These are phyloP conservation scores for Dromas ardeola DNA, from an alignment of 2,113 vertebrate species.

Conservation along the genomic window DNA sequence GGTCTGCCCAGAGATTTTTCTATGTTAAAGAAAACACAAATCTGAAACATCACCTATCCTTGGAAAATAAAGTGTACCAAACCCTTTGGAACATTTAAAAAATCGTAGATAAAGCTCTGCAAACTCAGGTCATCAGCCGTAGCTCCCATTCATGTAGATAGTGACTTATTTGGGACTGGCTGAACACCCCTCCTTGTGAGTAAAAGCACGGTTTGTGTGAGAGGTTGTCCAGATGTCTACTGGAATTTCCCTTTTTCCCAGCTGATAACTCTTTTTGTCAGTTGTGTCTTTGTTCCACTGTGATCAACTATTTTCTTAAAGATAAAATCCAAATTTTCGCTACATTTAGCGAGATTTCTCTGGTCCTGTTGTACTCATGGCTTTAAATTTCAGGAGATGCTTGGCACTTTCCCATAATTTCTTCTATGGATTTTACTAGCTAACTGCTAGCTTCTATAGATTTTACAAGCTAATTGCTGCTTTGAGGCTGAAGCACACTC, in stretches of 20 bases:
- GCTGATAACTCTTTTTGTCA: not conserved
- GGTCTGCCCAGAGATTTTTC: not conserved
- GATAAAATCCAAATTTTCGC: not conserved
- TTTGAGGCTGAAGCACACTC: not conserved
- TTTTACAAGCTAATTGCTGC: not conserved
- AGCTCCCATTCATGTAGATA: not conserved
- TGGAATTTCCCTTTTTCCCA: not conserved
- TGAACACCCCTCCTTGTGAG: not conserved
- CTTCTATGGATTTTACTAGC: not conserved
- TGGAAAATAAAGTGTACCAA: not conserved
- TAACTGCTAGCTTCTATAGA: not conserved
- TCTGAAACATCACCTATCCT: not conserved
- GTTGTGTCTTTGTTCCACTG: not conserved
- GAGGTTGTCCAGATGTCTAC: not conserved
- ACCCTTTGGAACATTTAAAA: not conserved
- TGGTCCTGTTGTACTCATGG: fast-evolving
- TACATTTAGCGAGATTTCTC: not conserved
- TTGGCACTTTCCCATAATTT: not conserved
- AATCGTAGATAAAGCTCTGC: not conserved
- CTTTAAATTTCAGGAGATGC: not conserved
- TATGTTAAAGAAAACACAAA: not conserved
- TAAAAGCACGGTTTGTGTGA: not conserved
- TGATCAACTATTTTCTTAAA: not conserved
- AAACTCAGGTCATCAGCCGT: not conserved
- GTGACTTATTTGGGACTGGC: not conserved